Conservation (phyloP, 2,113 vertebrate species). For the Ellobius talpinus region DNA sequence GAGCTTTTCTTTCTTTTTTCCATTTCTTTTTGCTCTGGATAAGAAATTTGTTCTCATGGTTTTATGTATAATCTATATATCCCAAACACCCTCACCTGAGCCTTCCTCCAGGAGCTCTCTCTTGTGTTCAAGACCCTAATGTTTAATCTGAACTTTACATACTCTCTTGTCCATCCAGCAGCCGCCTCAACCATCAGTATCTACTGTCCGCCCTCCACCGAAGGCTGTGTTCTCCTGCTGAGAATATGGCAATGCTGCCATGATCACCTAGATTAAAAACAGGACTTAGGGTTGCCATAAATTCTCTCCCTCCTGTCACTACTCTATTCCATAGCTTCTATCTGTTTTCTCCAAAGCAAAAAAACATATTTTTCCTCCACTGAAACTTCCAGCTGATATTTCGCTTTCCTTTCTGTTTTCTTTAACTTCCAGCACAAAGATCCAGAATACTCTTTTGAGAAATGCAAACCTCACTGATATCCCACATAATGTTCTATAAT, state of each 20-base stretch:
- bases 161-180: not conserved
- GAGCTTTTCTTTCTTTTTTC: not conserved
- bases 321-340: not conserved
- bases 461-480: not conserved
- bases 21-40: not conserved
- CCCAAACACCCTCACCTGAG: not conserved
- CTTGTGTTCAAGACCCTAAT: not conserved
- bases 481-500: no score
- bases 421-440: not conserved
- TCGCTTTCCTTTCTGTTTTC: not conserved
- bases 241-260: no score
- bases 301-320: not conserved
- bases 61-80: not conserved
- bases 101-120: not conserved
- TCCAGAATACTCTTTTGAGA: conserved; percentile 5
- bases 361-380: not conserved
- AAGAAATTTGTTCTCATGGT: not conserved
- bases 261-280: not conserved
- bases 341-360: not conserved
- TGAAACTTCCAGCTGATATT: not conserved
- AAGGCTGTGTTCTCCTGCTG: not conserved
- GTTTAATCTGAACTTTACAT: not conserved
- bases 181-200: not conserved
- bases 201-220: fast-evolving
- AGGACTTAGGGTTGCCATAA: no score